phyloP scores from a whole-genome alignment of 2,888 invertebrate genomes.

The Linnaemya tessellans region DNA sequence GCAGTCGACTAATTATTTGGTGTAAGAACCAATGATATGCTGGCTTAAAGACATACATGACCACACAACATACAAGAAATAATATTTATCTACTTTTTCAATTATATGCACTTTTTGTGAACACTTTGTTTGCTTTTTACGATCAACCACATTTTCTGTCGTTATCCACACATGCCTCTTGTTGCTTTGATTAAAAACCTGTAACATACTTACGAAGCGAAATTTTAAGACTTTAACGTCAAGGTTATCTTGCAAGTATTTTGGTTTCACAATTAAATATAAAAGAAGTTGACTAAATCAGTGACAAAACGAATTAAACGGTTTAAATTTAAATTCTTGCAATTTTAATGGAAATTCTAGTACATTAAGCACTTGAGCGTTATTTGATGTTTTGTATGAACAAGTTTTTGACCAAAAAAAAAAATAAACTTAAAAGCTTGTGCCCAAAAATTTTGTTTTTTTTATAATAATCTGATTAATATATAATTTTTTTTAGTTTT shows the following conservation, averaged over 20 bases:
- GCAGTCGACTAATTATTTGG: no score
- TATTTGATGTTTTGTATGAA: not conserved
- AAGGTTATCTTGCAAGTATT: slow-evolving; percentile 16
- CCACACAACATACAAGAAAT: no score
- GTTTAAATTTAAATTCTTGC: not conserved
- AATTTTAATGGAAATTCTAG: not conserved
- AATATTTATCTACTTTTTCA: not conserved
- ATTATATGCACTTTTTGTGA: not conserved
- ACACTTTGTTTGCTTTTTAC: not conserved
- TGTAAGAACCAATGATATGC: no score
- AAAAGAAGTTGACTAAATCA: not conserved
- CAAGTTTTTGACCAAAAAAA: no score
- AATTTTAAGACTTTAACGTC: not conserved
- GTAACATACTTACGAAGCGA: not conserved
- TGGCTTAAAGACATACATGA: no score
- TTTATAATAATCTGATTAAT: not conserved
- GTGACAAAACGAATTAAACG: not conserved
- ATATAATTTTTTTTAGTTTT: not conserved
- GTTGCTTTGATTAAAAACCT: not conserved
- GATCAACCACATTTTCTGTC: not conserved
- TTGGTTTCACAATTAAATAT: not conserved
- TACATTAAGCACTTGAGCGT: not conserved
- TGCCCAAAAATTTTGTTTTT: not conserved
- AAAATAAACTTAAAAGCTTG: not conserved
- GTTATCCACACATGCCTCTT: not conserved